Evolutionary conservation across 1,140 invertebrate genomes (phyloP), one percentile per base, ranked within the genome.

Genomic region (Camponotus pennsylvanicus): DNA sequence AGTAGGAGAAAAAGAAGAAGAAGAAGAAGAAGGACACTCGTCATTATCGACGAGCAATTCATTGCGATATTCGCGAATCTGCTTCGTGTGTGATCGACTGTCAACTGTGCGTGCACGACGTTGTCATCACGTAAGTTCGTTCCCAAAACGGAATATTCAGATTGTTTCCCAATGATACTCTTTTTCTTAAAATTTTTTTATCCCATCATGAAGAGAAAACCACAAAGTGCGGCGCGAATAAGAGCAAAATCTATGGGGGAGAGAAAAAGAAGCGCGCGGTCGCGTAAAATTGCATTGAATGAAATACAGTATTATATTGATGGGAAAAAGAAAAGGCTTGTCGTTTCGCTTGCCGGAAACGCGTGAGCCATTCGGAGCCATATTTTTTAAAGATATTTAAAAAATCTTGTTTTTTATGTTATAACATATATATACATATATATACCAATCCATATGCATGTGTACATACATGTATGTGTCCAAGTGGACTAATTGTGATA

Each of bases 81-180:
- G 6, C 18, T 27, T 76, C 82, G 70, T 52, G 57, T 40, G 13
- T 32, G 69, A 85, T 69, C 61, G 73, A 21, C 55, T n/a, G 55
- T 88, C 63, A 34, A 82, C 55, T 63, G 18, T 61, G 40, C 45
- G 34, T 45, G 67, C 78, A 76, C 55, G 42, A 83, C 70, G 15
- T 79, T 63, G 49, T 61, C 32, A 78, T 88, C 37, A 76, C 73
- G 67, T 75, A 86, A 86, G 71, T 89, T 82, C 70, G 42, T 71
- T 71, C 59, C 21, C 63, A n/a, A 42, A 61, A 37, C 49, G 27
- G 27, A 27, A 27, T 69, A 75, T 61, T 52, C 66, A 71, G 61
- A 57, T 73, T 57, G 27, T 70, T 21, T 40, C 61, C 59, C 15
- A 69, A 63, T 9, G 49, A 32, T 69, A 32, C 37, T 67, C 11